Evolutionary conservation across 2,113 vertebrate genomes (phyloP), one percentile per base, ranked within the genome.

Genomic region (Propithecus coquereli): DNA sequence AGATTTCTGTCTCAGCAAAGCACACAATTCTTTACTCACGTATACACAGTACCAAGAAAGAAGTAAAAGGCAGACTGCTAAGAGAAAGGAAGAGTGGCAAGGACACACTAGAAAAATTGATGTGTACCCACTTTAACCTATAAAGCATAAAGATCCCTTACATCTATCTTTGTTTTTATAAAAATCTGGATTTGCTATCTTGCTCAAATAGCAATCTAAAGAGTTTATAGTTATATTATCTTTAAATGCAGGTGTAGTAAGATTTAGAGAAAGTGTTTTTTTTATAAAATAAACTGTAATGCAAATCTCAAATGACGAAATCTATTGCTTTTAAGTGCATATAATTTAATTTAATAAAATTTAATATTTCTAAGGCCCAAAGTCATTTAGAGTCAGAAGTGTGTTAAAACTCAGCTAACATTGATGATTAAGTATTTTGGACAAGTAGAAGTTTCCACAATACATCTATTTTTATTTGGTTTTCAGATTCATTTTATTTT

Each of bases 401-500:
- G 92, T 52, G 13, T 68, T 96, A 54, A 96, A 82, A 8, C 47
- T 93, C 30, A 95, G 34, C 14, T 73, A 95, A 85, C 79, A 83
- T 34, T 96, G 3, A 92, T 16, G 40, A 93, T 70, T 92, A 94
- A 96, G 66, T 34, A 47, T 7, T 88, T 87, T 43, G 14, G 14
- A 18, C 5, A n/a, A 57, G 61, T 8, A n/a, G 34, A 93, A 37
- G 1, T 88, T 82, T 57, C 59, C 37, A 27, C 0, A 68, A 77
- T 22, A 61, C 50, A 84, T n/a, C 11, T 63, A 23, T 63, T 91
- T 90, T 57, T 52, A 83, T 68, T 52, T 76, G 14, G 18, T 74
- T 63, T 85, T 84, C 77, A 93, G 88, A 90, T 97, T 96, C 61
- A 32, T 40, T 65, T 98, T 91, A 68, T 13, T 87, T 40, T 54